These are phyloP conservation scores for Rutpela maculata DNA, from an alignment of 2,888 invertebrate species.

Conservation along the genomic window DNA sequence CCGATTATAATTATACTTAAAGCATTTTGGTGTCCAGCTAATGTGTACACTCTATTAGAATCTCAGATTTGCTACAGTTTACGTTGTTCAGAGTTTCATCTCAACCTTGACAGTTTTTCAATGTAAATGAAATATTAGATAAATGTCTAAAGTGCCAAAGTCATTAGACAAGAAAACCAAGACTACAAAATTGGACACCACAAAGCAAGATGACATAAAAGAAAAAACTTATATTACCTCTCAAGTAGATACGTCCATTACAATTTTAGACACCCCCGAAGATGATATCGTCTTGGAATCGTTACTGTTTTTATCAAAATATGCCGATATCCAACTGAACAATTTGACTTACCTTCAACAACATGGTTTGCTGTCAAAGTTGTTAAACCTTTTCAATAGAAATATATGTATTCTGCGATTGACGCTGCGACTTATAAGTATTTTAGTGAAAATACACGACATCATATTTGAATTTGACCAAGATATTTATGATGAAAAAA, in stretches of 20 bases:
- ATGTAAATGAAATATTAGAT: background rate
- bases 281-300: slow-evolving; percentile 64
- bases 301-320: slow-evolving; percentile 65
- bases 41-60: background rate
- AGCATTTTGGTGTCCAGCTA: too few relatives aligned
- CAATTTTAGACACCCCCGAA: slow-evolving; percentile 64
- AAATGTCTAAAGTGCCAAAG: background rate
- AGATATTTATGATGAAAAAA: slow-evolving; percentile 60
- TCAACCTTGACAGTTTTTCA: background rate
- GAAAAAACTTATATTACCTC: slow-evolving; percentile 64
- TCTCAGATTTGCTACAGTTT: background rate
- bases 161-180: slow-evolving; percentile 30
- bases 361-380: slow-evolving; percentile 60
- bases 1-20: too few relatives aligned
- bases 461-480: slow-evolving; percentile 63
- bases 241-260: slow-evolving; percentile 66
- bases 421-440: slow-evolving; percentile 60
- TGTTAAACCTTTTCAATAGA: slow-evolving; percentile 59
- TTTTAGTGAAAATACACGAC: slow-evolving; percentile 59
- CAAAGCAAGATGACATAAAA: slow-evolving; percentile 57
- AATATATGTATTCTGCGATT: slow-evolving; percentile 64
- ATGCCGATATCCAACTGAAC: slow-evolving; percentile 62
- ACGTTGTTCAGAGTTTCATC: background rate
- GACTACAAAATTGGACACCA: slow-evolving; percentile 44
- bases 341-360: slow-evolving; percentile 61